Evolutionary conservation across 1,140 invertebrate species (phyloP), one percentile per base, ranked within the genome.

Genomic region (Globodera rostochiensis): DNA sequence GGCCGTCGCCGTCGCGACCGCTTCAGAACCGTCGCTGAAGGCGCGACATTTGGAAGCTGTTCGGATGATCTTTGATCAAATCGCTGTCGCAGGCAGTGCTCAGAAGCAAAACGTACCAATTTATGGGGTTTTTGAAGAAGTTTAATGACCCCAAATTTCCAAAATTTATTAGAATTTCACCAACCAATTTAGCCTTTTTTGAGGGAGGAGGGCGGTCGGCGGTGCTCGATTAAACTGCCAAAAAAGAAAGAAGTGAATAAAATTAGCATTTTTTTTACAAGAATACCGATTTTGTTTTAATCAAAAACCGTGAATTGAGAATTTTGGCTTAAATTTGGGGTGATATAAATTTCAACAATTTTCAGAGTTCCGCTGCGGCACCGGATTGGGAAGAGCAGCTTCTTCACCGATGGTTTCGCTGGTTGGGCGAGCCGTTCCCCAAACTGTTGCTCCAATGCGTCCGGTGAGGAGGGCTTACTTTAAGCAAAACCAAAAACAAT

Each of bases 21-120:
- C n/a, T 11, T 21, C 64, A 15, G 64, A 53, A 19, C 76, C 76
- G 64, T 50, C 50, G 46, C 49, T 66, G 60, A 77, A 77, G 45
- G 76, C 57, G 21, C 69, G 76, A n/a, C 69, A 77, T 77, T 77
- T 77, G 69, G 76, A 77, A 50, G 49, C 49, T 11, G 64, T 67
- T n/a, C 50, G 13, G 19, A 77, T 70, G 47, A 69, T 77, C 36
- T 77, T 77, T 67, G 76, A 67, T 67, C 57, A 15, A 5, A 60
- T 60, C 15, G 3, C 57, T 15, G n/a, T n/a, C n/a, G n/a, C 5
- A 60, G 15, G 57, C 57, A 19, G 9, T 60, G 11, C 1, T 2
- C 57, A 60, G 15, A 11, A 60, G 15, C 57, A 60, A 6, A 60
- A 60, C 11, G 57, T 60, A 15, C 4, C 4, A n/a, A n/a, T n/a